A percentile compares a stretch with the other conserved stretches of the same genome.
Evolutionary conservation across 2,888 invertebrate genomes (phyloP).

Genomic region (Rhagonycha lutea): DNA sequence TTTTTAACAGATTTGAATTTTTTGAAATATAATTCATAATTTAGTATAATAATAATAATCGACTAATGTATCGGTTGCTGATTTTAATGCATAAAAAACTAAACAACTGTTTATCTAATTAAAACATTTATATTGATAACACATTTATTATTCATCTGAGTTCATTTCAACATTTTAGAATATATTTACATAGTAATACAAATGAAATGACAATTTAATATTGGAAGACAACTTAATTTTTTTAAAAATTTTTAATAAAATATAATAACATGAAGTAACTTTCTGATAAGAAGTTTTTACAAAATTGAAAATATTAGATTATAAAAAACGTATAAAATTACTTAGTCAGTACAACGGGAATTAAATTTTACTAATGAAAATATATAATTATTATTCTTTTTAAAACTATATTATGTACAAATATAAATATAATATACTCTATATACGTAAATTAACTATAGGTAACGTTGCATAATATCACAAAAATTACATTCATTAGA

Average conservation of each 20-base stretch:
- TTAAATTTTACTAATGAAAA: background rate
- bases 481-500: slow-evolving; percentile 1
- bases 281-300: background rate
- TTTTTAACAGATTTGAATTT: too few relatives aligned
- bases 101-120: background rate
- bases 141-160: slow-evolving; percentile 24
- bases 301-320: background rate
- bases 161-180: slow-evolving; percentile 9
- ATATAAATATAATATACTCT: background rate
- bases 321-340: background rate
- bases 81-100: background rate
- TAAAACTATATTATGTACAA: background rate
- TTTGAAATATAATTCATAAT: too few relatives aligned
- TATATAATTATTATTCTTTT: background rate
- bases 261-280: background rate
- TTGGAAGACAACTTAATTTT: slow-evolving; percentile 24
- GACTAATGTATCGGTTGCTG: background rate
- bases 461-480: slow-evolving; percentile 1
- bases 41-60: too few relatives aligned
- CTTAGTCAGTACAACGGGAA: background rate
- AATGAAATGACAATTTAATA: slow-evolving; percentile 6
- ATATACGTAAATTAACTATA: background rate
- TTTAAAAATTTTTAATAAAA: background rate
- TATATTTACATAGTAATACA: slow-evolving; percentile 15
- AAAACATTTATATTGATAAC: slow-evolving; percentile 9